Conservation (phyloP, 1,140 invertebrate species). For the Vanessa tameamea region DNA sequence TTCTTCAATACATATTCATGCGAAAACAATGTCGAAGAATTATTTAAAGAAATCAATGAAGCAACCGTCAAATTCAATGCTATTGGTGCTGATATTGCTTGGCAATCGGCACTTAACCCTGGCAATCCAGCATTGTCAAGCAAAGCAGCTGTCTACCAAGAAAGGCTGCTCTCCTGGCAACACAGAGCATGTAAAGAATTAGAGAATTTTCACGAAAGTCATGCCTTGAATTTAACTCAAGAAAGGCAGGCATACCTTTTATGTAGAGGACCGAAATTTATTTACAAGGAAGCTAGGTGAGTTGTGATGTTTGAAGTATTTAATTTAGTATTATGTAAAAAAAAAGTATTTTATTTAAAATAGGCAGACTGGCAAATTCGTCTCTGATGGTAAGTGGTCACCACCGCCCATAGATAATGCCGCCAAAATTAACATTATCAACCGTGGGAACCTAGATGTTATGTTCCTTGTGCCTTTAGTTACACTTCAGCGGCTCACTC, state of each 20-base stretch:
- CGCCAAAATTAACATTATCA: too few relatives aligned
- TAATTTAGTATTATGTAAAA: too few relatives aligned
- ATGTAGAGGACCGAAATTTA: constrained; percentile 57
- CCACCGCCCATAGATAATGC: too few relatives aligned
- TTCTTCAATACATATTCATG: constrained; percentile 13
- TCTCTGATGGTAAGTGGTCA: too few relatives aligned
- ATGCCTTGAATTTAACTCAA: constrained; percentile 54
- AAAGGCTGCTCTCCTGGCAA: constrained; percentile 53
- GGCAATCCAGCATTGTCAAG: constrained; percentile 34
- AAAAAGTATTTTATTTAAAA: too few relatives aligned
- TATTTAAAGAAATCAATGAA: constrained; percentile 55
- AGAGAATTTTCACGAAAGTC: constrained; percentile 37
- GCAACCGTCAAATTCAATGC: constrained; percentile 49
- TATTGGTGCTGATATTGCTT: constrained; percentile 54
- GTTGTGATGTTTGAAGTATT: background rate
- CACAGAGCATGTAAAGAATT: constrained; percentile 48
- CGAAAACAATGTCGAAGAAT: background rate
- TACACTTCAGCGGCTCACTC: too few relatives aligned
- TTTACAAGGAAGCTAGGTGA: constrained; percentile 57
- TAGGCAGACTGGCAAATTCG: too few relatives aligned
- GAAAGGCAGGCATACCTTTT: constrained; percentile 56
- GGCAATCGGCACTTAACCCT: constrained; percentile 55
- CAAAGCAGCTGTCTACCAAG: constrained; percentile 47
- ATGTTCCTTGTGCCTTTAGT: too few relatives aligned
- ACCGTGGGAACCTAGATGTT: too few relatives aligned